Percentiles rank a stretch among this genome's conserved stretches.
Evolutionary conservation across 2,113 vertebrate genomes (phyloP).

Genomic region (Tenrec ecaudatus): DNA sequence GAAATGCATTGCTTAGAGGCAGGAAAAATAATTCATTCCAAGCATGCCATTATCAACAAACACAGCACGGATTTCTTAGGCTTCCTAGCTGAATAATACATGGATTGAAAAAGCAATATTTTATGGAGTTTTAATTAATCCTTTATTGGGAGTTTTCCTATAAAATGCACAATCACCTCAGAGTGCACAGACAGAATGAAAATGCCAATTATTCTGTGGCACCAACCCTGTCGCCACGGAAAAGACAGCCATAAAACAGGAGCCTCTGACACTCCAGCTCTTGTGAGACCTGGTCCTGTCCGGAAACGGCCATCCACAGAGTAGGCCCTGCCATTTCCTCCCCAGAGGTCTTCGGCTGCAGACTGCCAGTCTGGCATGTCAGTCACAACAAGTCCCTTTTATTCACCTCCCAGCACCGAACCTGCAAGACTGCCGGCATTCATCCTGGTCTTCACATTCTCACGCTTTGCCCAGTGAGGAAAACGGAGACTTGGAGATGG

Average conservation of each 20-base stretch:
- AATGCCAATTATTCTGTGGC: background rate
- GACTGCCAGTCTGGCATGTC: background rate
- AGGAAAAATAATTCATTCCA: background rate
- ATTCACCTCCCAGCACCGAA: accelerated
- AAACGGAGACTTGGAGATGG: background rate
- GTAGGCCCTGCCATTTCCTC: background rate
- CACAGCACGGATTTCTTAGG: background rate
- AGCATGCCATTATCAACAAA: background rate
- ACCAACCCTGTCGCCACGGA: background rate
- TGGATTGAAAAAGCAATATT: slow-evolving; percentile 29
- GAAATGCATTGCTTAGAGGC: background rate
- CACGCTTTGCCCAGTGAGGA: background rate
- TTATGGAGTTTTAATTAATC: slow-evolving; percentile 29
- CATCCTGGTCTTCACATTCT: background rate
- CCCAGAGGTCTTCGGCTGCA: background rate
- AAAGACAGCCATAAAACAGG: background rate
- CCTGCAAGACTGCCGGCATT: background rate
- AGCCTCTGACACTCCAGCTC: background rate
- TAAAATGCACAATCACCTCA: slow-evolving; percentile 5
- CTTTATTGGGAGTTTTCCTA: slow-evolving; percentile 14
- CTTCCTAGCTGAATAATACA: slow-evolving; percentile 35
- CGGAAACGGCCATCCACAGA: slow-evolving; percentile 33
- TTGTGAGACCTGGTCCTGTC: background rate
- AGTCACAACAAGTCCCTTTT: background rate
- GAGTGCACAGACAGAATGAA: background rate